Evolutionary conservation across 2,113 vertebrate species (phyloP), one percentile per base, ranked within the genome.

Genomic region (Rousettus leschenaultii): DNA sequence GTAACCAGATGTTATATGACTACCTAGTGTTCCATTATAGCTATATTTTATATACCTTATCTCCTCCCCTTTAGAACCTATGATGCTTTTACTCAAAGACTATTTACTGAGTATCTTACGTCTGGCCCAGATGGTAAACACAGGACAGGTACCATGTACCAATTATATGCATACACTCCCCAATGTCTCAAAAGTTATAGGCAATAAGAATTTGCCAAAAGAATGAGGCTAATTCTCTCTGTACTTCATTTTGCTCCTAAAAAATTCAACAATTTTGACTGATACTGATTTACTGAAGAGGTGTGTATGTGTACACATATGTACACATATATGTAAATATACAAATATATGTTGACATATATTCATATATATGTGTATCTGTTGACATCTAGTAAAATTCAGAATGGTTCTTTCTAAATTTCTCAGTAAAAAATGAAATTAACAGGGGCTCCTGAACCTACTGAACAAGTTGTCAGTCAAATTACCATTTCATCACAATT

Each of bases 381-480:
- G 51, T 51, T 51, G 51, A 51, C 51, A 51, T 51, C 14, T 51
- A 51, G 26, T 48, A 73, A 94, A 94, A 86, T 59, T 66, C 45
- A 79, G 33, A 94, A 86, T 61, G 12, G 18, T 7, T 33, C 26
- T 80, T 86, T 65, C 48, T 18, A 48, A 65, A 28, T 79, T 85
- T 96, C 24, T 91, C 19, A 68, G 24, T 79, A 59, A 90, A 71
- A 71, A 68, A 28, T 55, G 63, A 95, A 91, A 97, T 43, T 57
- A 73, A 59, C 38, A 79, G 30, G 2, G 28, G 28, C 30, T 65
- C 63, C 38, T 35, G 6, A 85, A 33, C 43, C 45, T 45, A 38
- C 33, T 80, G 28, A 78, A 68, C 22, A 79, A 68, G 18, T 33
- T 71, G 14, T 59, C 48, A 79, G 35, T 65, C 53, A 94, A 24